Percentiles rank a stretch among this genome's conserved stretches.
phyloP scores from a whole-genome alignment of 2,797 vertebrate species.

The Acipenser oxyrinchus region DNA sequence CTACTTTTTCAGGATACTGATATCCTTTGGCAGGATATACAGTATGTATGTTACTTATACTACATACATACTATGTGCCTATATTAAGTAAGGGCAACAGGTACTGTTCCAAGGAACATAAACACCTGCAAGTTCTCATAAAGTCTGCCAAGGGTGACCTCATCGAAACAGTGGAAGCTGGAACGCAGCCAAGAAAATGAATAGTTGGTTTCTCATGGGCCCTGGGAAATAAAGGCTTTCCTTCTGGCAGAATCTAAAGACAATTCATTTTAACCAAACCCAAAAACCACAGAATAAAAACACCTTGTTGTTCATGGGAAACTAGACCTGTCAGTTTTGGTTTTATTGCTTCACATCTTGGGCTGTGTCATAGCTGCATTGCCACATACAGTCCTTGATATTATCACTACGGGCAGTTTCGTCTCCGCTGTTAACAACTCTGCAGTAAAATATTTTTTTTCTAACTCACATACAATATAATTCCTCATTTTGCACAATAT shows the following conservation, averaged over 20 bases:
- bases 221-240: constrained; percentile 43
- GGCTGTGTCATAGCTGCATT: too few species aligned
- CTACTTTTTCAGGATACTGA: background rate
- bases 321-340: constrained; percentile 49
- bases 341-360: constrained; percentile 38
- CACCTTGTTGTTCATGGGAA: constrained; percentile 52
- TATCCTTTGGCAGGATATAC: background rate
- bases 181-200: constrained; percentile 51
- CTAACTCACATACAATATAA: too few species aligned
- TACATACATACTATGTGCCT: constrained; percentile 9
- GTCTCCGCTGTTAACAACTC: too few species aligned
- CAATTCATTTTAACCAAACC: constrained; percentile 52
- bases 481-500: too few species aligned
- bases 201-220: constrained; percentile 42
- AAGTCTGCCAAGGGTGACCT: constrained; percentile 43
- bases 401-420: too few species aligned
- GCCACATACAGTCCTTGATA: too few species aligned
- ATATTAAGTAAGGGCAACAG: constrained; percentile 7
- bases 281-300: constrained; percentile 34
- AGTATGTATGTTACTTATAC: background rate
- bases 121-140: constrained; percentile 57
- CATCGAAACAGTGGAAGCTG: constrained; percentile 69
- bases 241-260: constrained; percentile 30
- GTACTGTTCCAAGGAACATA: constrained; percentile 40
- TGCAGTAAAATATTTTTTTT: too few species aligned